Percentiles rank a stretch among this genome's conserved stretches.
Conservation (phyloP, 2,797 vertebrate species). For the Cheirogaleus major region DNA sequence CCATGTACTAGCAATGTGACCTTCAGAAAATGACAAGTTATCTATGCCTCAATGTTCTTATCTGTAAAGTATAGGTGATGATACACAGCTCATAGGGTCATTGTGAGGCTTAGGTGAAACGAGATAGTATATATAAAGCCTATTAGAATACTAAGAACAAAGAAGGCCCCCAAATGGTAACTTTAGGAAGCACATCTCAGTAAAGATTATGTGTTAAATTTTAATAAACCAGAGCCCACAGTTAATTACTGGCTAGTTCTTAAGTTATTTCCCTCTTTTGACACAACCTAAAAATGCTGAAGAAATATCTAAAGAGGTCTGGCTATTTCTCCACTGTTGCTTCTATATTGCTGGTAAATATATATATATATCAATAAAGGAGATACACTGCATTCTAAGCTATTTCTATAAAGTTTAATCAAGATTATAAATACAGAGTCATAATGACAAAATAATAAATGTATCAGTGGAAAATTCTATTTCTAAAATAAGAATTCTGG, state of each 20-base stretch:
- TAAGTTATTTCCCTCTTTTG: slow-evolving; percentile 16
- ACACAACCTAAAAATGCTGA: slow-evolving; percentile 1
- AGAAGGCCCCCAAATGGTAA: background rate
- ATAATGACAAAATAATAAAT: slow-evolving; percentile 63
- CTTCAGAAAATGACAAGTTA: background rate
- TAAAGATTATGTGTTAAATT: background rate
- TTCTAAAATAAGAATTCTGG: slow-evolving; percentile 69
- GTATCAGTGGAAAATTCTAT: slow-evolving; percentile 49
- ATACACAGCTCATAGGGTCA: background rate
- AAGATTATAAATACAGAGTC: slow-evolving; percentile 79
- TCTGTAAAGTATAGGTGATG: background rate
- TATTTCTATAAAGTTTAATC: slow-evolving; percentile 82
- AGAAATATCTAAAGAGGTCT: slow-evolving; percentile 29
- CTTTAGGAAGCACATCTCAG: background rate
- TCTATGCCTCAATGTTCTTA: background rate
- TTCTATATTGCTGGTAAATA: background rate
- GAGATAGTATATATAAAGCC: background rate
- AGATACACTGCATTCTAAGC: slow-evolving; percentile 26
- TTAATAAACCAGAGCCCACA: background rate
- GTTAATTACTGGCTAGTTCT: background rate
- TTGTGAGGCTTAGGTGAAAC: background rate
- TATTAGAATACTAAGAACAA: background rate
- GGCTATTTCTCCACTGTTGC: slow-evolving; percentile 3
- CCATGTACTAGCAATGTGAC: background rate
- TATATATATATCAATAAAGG: slow-evolving; percentile 18